Evolutionary conservation across 2,888 invertebrate species (phyloP).

Genomic region (Octodonta nipae): DNA sequence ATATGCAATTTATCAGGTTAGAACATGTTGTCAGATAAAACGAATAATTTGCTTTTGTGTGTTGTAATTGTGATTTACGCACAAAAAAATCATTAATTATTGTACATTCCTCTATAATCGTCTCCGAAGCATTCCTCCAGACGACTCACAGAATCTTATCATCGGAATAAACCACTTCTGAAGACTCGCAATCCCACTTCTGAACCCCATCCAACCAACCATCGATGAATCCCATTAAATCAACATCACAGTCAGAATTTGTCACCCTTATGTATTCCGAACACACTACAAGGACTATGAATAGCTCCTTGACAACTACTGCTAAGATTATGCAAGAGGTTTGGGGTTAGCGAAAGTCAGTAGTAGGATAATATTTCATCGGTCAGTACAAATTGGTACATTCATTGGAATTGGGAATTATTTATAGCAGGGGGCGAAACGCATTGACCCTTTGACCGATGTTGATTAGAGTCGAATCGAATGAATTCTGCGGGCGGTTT

Average conservation of each 20-base stretch:
- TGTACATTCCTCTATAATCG: neutral
- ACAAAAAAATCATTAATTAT: neutral
- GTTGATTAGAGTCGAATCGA: slow-evolving; percentile 17
- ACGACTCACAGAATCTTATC: too few relatives aligned
- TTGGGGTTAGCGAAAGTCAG: slow-evolving; percentile 3
- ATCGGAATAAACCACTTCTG: neutral
- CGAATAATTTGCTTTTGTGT: too few relatives aligned
- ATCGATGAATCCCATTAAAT: slow-evolving; percentile 4
- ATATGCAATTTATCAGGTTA: too few relatives aligned
- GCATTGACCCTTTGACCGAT: slow-evolving; percentile 23
- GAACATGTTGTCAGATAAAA: too few relatives aligned
- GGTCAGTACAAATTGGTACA: slow-evolving; percentile 16
- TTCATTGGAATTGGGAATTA: slow-evolving; percentile 16
- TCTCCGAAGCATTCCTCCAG: too few relatives aligned
- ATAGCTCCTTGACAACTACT: slow-evolving; percentile 1
- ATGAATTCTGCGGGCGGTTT: slow-evolving; percentile 13
- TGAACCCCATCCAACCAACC: slow-evolving; percentile 9
- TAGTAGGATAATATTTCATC: slow-evolving; percentile 16
- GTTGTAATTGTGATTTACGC: neutral
- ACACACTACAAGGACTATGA: neutral
- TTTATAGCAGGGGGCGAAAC: slow-evolving; percentile 17
- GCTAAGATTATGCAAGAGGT: slow-evolving; percentile 1
- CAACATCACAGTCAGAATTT: too few relatives aligned
- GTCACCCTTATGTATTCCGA: slow-evolving; percentile 14
- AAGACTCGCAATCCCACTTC: too few relatives aligned